Percentiles rank a stretch among this genome's conserved stretches.
Conservation (phyloP, 1,140 invertebrate species). For the Drosophila pachea region DNA sequence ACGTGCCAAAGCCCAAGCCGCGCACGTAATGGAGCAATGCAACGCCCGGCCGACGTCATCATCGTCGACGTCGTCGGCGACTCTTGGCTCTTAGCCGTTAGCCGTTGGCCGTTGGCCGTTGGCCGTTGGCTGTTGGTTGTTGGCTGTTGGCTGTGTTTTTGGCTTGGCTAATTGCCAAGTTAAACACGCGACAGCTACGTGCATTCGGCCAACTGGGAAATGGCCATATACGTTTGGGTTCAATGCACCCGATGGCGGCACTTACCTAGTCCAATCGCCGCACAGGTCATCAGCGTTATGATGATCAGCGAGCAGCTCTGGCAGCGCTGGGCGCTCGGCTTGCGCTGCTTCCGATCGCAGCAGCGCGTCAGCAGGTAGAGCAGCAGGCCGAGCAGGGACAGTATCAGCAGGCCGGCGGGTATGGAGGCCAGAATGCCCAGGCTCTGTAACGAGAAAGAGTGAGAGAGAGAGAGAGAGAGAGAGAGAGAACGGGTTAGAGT, state of each 20-base stretch:
- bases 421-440: slow-evolving; percentile 93
- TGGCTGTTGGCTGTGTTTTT: not conserved
- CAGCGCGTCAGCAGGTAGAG: slow-evolving; percentile 95
- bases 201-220: slow-evolving; percentile 8
- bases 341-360: slow-evolving; percentile 92
- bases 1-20: slow-evolving; percentile 48
- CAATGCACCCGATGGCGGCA: slow-evolving; percentile 40
- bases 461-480: not conserved
- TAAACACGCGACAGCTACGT: slow-evolving; percentile 46
- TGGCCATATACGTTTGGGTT: slow-evolving; percentile 26
- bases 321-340: slow-evolving; percentile 86
- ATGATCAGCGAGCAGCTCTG: slow-evolving; percentile 88
- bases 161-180: slow-evolving; percentile 69
- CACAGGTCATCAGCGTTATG: slow-evolving; percentile 90
- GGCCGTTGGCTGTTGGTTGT: not conserved
- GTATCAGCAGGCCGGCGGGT: slow-evolving; percentile 92
- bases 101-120: not conserved
- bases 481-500: too few relatives aligned
- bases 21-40: slow-evolving; percentile 41
- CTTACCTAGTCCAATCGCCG: slow-evolving; percentile 83
- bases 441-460: slow-evolving; percentile 82
- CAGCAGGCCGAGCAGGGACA: slow-evolving; percentile 91
- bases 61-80: slow-evolving; percentile 27
- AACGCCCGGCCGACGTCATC: slow-evolving; percentile 9
- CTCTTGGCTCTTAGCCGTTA: slow-evolving; percentile 9